Conservation (phyloP, 2,113 vertebrate species). For the Nanger granti region DNA sequence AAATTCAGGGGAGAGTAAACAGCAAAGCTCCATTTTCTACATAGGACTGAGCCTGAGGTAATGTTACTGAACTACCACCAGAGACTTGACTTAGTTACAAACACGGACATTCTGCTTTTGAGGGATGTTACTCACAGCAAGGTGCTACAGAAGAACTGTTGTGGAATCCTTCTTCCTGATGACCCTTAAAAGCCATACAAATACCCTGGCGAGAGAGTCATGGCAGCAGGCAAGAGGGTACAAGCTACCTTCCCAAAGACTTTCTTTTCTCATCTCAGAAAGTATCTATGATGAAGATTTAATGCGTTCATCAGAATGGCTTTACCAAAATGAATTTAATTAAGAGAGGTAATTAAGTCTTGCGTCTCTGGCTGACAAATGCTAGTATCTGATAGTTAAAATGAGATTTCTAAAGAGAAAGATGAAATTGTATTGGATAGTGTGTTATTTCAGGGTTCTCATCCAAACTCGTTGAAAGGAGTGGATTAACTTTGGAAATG, state of each 20-base stretch:
- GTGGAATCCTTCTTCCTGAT: neutral
- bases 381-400: neutral
- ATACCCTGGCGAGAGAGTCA: neutral
- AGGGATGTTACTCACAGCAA: neutral
- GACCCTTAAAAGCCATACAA: neutral
- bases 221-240: neutral
- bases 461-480: neutral
- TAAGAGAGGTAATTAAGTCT: neutral
- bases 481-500: neutral
- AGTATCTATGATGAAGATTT: neutral
- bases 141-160: neutral
- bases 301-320: neutral
- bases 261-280: neutral
- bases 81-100: neutral
- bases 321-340: neutral
- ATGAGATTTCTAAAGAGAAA: neutral
- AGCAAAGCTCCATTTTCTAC: neutral
- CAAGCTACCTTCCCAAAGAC: neutral
- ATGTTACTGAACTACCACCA: neutral
- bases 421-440: neutral
- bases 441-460: neutral
- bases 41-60: neutral
- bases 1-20: neutral
- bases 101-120: neutral
- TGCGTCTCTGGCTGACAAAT: neutral